These are phyloP conservation scores for Nasonia oneida DNA, from an alignment of 2,888 invertebrate genomes.

Conservation along the genomic window DNA sequence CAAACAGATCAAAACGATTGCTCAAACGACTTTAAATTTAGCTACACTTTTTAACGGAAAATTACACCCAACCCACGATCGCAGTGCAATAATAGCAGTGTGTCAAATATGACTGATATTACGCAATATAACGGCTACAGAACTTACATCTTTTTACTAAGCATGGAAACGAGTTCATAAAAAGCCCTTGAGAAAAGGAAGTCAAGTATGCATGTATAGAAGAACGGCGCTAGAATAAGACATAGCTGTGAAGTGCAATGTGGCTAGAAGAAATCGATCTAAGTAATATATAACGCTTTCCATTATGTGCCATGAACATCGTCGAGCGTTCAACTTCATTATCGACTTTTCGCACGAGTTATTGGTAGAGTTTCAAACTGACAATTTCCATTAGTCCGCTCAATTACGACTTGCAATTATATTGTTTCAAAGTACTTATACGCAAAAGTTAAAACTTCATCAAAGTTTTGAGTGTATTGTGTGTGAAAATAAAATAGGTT, in stretches of 20 bases:
- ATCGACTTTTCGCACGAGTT: not conserved
- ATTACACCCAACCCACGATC: not conserved
- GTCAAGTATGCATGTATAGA: constrained; percentile 47
- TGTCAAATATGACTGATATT: constrained; percentile 35
- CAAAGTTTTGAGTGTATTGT: too few species aligned
- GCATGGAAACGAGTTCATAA: constrained; percentile 39
- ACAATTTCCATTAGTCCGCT: not conserved
- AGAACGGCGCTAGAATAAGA: constrained; percentile 21
- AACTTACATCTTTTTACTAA: constrained; percentile 38
- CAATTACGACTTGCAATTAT: not conserved
- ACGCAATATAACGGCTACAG: constrained; percentile 7
- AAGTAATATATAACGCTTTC: constrained; percentile 23
- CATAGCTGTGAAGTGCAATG: not conserved
- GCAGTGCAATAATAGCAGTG: not conserved
- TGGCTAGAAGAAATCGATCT: constrained; percentile 35
- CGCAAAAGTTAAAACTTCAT: too few species aligned
- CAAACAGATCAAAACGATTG: not conserved
- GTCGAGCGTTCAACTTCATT: constrained; percentile 33
- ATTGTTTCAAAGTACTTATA: not conserved
- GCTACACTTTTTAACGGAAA: not conserved
- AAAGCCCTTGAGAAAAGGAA: constrained; percentile 57
- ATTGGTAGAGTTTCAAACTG: not conserved
- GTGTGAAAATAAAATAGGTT: not conserved
- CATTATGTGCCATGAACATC: constrained; percentile 2
- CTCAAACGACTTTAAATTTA: not conserved